A percentile compares a stretch with the other conserved stretches of the same genome.
Evolutionary conservation across 2,888 invertebrate genomes (phyloP).

Genomic region (Drosophila prostipennis): DNA sequence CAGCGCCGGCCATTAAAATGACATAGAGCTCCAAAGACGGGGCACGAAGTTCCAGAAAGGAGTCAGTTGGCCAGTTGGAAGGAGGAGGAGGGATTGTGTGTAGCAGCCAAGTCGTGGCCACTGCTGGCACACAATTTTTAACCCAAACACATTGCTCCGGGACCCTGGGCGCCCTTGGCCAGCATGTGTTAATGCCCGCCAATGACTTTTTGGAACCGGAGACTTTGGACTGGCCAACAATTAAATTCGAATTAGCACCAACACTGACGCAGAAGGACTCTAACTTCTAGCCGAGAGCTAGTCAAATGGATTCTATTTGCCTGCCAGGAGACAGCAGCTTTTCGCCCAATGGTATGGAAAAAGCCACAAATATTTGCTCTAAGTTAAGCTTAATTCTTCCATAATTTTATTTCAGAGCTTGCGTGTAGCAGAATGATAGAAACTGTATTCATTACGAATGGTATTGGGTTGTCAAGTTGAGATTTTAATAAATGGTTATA

Average conservation of each 20-base stretch:
- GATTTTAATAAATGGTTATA: too few species aligned
- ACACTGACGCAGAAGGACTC: conserved; percentile 49
- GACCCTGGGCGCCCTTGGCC: conserved; percentile 20
- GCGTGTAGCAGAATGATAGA: background rate
- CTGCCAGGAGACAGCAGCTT: conserved; percentile 29
- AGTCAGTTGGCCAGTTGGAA: conserved; percentile 30
- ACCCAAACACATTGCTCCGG: conserved; percentile 65
- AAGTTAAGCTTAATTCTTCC: conserved; percentile 8
- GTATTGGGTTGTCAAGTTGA: too few species aligned
- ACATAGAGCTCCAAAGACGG: conserved; percentile 65
- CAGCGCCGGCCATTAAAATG: conserved; percentile 77
- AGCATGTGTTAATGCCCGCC: conserved; percentile 63
- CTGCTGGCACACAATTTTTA: conserved; percentile 63
- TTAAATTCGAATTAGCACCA: conserved; percentile 84
- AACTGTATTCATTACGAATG: background rate
- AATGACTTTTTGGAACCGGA: conserved; percentile 13
- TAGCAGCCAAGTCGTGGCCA: conserved; percentile 43
- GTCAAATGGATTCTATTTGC: conserved; percentile 39
- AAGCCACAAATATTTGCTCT: conserved; percentile 16
- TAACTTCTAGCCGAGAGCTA: conserved; percentile 20
- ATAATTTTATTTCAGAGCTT: conserved; percentile 3
- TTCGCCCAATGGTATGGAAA: conserved; percentile 5
- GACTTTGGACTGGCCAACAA: conserved; percentile 59
- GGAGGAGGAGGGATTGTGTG: conserved; percentile 24
- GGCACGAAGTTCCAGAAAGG: conserved; percentile 57